Evolutionary conservation across 2,888 invertebrate genomes (phyloP), one percentile per base, ranked within the genome.

Genomic region (Oxytorus armatus): DNA sequence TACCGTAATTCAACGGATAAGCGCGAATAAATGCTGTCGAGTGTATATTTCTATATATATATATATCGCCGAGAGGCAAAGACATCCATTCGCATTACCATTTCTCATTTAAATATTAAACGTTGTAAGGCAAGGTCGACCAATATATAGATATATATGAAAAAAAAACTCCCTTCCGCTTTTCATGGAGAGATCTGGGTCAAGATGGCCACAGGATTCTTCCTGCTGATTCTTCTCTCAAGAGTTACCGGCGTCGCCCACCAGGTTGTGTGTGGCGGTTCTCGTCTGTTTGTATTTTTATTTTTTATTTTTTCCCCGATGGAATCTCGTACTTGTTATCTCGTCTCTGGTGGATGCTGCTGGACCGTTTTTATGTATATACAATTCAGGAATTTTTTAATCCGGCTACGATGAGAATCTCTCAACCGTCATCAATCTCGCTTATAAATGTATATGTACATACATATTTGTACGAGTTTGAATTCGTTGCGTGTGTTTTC

Each of bases 81-180:
- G 23, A 53, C 16, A 1, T 18, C 33, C 33, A 14, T 33, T 21
- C 16, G 33, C 7, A 73, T 73, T 36, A 73, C 11, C 51, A 51
- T 73, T 69, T 51, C 2, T 5, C n/a, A 39, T 73, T 63, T 73
- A 23, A 68, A 78, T 63, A 63, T 73, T 61, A 68, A 73, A 74
- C 61, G 44, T 63, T 29, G 42, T 14, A 42, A 14, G 55, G 49
- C 73, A 68, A 74, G 68, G 55, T 70, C 65, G 70, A 23, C 23
- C 14, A 14, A 55, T 16, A 25, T 16, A 25, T 47, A 39, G 44
- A 11, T 10, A 5, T 16, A 44, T 25, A 29, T 47, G 21, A 21
- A 33, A 23, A 51, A 59, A 53, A 68, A 81, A 72, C 74, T 82
- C 65, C 80, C 83, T 66, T 83, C 66, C 81, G 68, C 59, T 81